These are phyloP conservation scores for Microcebus tavaratra DNA, from an alignment of 2,113 vertebrate genomes.

Conservation along the genomic window DNA sequence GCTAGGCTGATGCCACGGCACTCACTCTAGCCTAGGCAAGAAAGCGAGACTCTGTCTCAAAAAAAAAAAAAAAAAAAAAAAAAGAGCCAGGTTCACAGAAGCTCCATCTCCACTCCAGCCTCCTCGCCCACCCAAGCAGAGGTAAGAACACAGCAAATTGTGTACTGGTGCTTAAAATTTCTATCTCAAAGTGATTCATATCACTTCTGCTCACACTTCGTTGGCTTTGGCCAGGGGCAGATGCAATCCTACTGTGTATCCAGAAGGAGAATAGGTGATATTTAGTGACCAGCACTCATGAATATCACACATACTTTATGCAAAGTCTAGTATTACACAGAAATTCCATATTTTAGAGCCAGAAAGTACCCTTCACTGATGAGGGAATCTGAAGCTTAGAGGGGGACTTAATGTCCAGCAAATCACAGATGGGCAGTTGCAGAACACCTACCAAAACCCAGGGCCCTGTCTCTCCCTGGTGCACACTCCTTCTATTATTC, in stretches of 20 bases:
- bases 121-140: neutral
- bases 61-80: too few species aligned
- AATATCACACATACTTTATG: neutral
- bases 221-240: neutral
- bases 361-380: neutral
- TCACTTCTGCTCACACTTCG: neutral
- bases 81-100: neutral
- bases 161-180: neutral
- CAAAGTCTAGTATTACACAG: neutral
- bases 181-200: neutral
- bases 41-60: too few species aligned
- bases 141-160: neutral
- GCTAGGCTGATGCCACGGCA: too few species aligned
- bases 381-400: neutral
- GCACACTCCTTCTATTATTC: neutral
- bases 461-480: neutral
- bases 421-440: neutral
- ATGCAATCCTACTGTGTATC: neutral
- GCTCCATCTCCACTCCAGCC: neutral
- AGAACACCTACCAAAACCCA: neutral
- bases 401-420: neutral
- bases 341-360: neutral
- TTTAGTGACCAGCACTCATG: neutral
- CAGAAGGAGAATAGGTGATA: neutral
- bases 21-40: too few species aligned